Evolutionary conservation across 2,888 invertebrate species (phyloP).

Genomic region (Drosophila borealis): DNA sequence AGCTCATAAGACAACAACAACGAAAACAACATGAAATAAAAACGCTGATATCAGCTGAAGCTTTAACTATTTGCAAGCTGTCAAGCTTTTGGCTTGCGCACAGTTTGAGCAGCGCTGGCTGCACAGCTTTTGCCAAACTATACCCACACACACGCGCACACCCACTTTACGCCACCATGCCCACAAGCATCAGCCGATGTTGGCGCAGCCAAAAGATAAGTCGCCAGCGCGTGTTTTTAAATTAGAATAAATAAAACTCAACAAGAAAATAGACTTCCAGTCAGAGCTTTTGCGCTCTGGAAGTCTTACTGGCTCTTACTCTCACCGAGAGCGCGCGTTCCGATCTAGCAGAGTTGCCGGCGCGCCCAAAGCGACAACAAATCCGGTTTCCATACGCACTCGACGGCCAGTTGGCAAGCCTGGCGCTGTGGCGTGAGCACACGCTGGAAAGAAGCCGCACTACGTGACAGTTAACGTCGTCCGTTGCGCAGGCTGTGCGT

Average conservation of each 20-base stretch:
- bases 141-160: not conserved
- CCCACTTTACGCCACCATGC: conserved; percentile 27
- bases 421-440: conserved; percentile 27
- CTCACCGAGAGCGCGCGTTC: conserved; percentile 2
- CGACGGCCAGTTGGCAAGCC: conserved; percentile 15
- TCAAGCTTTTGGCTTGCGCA: conserved; percentile 1
- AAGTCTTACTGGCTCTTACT: not conserved
- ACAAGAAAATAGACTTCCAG: conserved; percentile 15
- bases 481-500: conserved; percentile 10
- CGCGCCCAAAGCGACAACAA: not conserved
- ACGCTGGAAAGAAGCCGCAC: conserved; percentile 55
- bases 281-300: conserved; percentile 35
- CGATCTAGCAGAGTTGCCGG: conserved; percentile 59
- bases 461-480: conserved; percentile 50
- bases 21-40: not conserved
- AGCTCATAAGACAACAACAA: not conserved
- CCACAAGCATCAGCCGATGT: conserved; percentile 53
- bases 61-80: conserved; percentile 1
- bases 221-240: conserved; percentile 46
- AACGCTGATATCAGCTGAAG: conserved; percentile 17
- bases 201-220: conserved; percentile 30
- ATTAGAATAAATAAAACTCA: conserved; percentile 35
- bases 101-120: conserved; percentile 34
- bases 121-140: conserved; percentile 29
- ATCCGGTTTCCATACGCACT: not conserved